Evolutionary conservation across 2,888 invertebrate genomes (phyloP).

Genomic region (Drosophila picticornis): DNA sequence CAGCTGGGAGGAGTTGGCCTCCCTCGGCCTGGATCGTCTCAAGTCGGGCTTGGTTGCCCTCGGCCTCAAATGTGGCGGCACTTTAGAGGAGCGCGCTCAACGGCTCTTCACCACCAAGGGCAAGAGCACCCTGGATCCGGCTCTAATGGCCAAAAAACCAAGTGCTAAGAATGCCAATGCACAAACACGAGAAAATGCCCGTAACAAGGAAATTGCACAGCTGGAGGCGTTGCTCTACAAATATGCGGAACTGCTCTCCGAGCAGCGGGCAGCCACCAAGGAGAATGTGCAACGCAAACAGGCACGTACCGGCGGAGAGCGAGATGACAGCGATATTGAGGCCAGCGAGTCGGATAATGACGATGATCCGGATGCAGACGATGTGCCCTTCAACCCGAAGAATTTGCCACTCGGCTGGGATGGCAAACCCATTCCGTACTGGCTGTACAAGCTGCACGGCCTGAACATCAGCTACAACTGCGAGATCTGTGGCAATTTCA

Average conservation of each 20-base stretch:
- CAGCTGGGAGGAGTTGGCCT: conserved; percentile 98
- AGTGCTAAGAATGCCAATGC: conserved; percentile 88
- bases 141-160: conserved; percentile 93
- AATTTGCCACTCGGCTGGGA: conserved; percentile 99
- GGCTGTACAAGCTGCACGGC: conserved; percentile 99
- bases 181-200: conserved; percentile 87
- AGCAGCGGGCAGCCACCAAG: conserved; percentile 95
- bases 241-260: conserved; percentile 92
- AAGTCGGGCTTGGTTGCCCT: conserved; percentile 99
- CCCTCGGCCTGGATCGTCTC: conserved; percentile 97
- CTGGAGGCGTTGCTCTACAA: conserved; percentile 96
- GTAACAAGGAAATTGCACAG: conserved; percentile 94
- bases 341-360: conserved; percentile 92
- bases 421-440: conserved; percentile 97
- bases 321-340: conserved; percentile 96
- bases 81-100: conserved; percentile 98
- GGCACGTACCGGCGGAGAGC: conserved; percentile 96
- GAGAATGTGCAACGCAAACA: conserved; percentile 99
- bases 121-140: conserved; percentile 95
- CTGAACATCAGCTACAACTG: conserved; percentile 99
- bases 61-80: conserved; percentile 99
- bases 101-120: conserved; percentile 98
- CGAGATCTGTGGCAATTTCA: conserved; percentile 99
- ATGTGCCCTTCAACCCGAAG: conserved; percentile 99
- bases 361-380: conserved; percentile 94